phyloP scores from a whole-genome alignment of 2,888 invertebrate genomes.

The Dugesia japonica region DNA sequence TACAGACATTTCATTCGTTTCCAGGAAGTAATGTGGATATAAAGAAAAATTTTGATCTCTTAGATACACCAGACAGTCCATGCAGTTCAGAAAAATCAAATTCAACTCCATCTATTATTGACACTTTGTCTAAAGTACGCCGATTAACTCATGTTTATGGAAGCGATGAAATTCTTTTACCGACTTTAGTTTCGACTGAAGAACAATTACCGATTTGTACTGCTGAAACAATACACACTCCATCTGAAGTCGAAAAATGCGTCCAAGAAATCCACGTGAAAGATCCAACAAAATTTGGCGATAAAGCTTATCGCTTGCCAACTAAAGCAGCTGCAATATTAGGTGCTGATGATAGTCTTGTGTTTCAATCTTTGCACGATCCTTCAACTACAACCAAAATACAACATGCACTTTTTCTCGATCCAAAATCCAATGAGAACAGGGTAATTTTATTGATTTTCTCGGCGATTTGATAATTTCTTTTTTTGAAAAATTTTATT shows the following conservation, averaged over 20 bases:
- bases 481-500: too few species aligned
- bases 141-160: conserved; percentile 5
- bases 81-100: background rate
- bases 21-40: background rate
- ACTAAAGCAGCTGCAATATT: background rate
- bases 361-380: background rate
- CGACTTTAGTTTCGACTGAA: background rate
- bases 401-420: background rate
- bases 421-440: background rate
- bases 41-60: background rate
- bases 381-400: background rate
- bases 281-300: background rate
- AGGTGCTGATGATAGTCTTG: background rate
- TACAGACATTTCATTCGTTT: background rate
- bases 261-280: background rate
- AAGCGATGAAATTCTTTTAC: background rate
- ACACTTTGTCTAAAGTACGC: background rate
- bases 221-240: background rate
- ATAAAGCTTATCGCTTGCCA: background rate
- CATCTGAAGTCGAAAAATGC: background rate
- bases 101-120: background rate
- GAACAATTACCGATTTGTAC: background rate
- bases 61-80: background rate
- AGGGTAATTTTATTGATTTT: background rate
- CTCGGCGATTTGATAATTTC: too few species aligned